These are phyloP conservation scores for Galerucella pusilla DNA, from an alignment of 2,888 invertebrate species.

Conservation along the genomic window DNA sequence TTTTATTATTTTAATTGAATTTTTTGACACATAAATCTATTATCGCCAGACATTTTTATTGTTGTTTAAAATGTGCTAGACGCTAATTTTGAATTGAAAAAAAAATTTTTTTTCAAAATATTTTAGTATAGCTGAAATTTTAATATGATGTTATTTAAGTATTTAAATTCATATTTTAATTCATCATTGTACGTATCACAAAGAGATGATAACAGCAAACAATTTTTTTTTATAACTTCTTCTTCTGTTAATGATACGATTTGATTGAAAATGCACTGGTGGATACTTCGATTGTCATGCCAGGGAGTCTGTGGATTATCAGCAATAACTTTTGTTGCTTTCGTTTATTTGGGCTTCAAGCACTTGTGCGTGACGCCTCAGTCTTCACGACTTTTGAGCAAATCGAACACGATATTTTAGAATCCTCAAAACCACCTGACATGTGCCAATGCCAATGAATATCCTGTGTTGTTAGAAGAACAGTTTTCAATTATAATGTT, in stretches of 20 bases:
- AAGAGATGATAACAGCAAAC: conserved; percentile 20
- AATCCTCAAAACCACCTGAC: no score
- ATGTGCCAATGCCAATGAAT: no score
- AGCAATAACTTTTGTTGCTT: conserved; percentile 35
- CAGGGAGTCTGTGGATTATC: conserved; percentile 33
- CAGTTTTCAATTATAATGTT: no score
- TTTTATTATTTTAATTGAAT: conserved; percentile 24
- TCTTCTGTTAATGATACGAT: conserved; percentile 23
- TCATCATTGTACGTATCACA: conserved; percentile 48
- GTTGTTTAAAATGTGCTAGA: conserved; percentile 19
- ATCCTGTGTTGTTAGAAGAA: no score
- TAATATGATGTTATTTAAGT: conserved; percentile 10
- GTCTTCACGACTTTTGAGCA: no score
- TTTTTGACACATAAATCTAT: conserved; percentile 28
- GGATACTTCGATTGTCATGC: conserved; percentile 31
- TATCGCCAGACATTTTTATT: conserved; percentile 27
- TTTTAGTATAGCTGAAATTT: conserved; percentile 19
- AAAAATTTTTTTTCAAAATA: conserved; percentile 11
- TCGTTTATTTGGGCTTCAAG: no score
- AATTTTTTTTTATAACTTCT: conserved; percentile 15
- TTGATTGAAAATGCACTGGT: conserved; percentile 26
- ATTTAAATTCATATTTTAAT: conserved; percentile 30
- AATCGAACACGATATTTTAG: no score
- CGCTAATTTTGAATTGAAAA: conserved; percentile 4
- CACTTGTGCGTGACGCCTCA: no score